Evolutionary conservation across 2,888 invertebrate species (phyloP).

Genomic region (Cataglyphis albicans): DNA sequence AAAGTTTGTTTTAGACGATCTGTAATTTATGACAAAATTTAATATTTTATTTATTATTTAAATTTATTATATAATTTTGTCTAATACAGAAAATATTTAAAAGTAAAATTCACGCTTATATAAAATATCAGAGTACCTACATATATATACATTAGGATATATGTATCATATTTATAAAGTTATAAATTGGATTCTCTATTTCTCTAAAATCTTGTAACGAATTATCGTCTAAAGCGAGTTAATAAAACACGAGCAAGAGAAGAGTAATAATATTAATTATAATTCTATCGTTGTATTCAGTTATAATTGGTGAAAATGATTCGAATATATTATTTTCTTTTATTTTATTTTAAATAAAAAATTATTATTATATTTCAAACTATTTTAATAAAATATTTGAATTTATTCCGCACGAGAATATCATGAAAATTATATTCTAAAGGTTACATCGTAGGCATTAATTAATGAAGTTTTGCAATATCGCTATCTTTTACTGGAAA

Average conservation of each 20-base stretch:
- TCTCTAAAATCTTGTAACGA: not conserved
- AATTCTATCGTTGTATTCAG: not conserved
- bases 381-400: no score
- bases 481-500: not conserved
- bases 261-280: not conserved
- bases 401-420: not conserved
- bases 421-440: not conserved
- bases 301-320: not conserved
- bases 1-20: not conserved
- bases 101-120: not conserved
- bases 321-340: not conserved
- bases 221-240: not conserved
- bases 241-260: not conserved
- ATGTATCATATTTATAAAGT: not conserved
- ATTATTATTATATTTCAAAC: not conserved
- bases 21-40: no score
- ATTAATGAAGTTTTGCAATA: not conserved
- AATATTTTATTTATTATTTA: not conserved
- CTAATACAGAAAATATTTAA: not conserved
- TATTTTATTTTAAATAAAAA: not conserved
- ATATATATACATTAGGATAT: no score
- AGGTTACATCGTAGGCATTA: not conserved
- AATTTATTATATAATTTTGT: not conserved
- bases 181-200: not conserved
- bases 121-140: not conserved